Percentiles rank a stretch among this genome's conserved stretches.
phyloP scores from a whole-genome alignment of 2,888 invertebrate species.

The Metalampra italica region DNA sequence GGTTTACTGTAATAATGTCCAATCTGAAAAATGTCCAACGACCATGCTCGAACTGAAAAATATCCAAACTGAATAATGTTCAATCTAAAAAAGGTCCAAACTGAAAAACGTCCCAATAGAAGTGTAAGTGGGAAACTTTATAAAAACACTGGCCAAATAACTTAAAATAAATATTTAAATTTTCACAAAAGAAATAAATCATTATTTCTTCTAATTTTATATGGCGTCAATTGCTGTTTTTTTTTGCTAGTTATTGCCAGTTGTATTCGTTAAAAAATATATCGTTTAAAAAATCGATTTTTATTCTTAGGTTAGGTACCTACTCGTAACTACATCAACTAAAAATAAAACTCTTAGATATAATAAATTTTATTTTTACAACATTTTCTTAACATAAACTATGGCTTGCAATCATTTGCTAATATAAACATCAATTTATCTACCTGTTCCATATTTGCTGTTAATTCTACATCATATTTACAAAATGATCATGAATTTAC shows the following conservation, averaged over 20 bases:
- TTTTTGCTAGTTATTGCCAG: not conserved
- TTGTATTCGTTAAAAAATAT: not conserved
- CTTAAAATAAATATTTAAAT: too few species aligned
- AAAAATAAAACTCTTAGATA: constrained; percentile 7
- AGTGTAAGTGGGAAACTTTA: too few species aligned
- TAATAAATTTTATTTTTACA: constrained; percentile 48
- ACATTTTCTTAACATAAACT: constrained; percentile 30
- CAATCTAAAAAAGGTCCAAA: too few species aligned
- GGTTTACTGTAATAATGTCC: too few species aligned
- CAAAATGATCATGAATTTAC: not conserved
- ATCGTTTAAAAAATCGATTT: not conserved
- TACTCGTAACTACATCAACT: not conserved
- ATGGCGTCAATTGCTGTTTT: not conserved
- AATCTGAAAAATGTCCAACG: too few species aligned
- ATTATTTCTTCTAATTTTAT: not conserved
- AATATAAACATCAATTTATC: constrained; percentile 47
- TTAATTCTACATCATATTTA: constrained; percentile 19
- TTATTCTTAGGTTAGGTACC: too few species aligned
- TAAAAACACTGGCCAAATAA: too few species aligned
- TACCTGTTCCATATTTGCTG: constrained; percentile 20
- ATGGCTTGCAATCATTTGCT: constrained; percentile 26
- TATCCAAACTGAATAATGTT: too few species aligned
- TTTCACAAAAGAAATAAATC: too few species aligned
- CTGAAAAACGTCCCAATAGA: too few species aligned
- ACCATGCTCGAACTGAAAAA: too few species aligned